Conservation (phyloP, 2,797 vertebrate genomes). For the Spheniscus humboldti region DNA sequence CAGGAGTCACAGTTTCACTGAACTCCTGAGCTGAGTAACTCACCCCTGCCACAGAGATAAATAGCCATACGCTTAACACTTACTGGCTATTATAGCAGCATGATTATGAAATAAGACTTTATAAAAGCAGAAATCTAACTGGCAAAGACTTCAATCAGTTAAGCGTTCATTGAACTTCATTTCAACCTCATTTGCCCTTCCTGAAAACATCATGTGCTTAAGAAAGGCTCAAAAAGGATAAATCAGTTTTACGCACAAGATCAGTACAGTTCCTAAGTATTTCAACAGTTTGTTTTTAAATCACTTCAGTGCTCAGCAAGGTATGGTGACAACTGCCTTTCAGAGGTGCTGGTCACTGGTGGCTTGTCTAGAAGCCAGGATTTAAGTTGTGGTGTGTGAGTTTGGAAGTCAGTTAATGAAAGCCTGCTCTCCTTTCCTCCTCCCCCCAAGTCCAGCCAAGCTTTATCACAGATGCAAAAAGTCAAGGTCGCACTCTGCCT, state of each 20-base stretch:
- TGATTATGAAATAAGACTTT: neutral
- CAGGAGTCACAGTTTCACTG: neutral
- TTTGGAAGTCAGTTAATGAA: neutral
- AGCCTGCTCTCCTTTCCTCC: neutral
- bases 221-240: neutral
- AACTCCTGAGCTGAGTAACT: neutral
- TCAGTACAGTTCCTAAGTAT: neutral
- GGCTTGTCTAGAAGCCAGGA: neutral
- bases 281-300: neutral
- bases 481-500: neutral
- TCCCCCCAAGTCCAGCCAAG: neutral
- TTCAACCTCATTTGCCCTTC: neutral
- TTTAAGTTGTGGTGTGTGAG: neutral
- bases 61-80: neutral
- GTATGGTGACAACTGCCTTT: neutral
- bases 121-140: neutral
- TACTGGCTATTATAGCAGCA: neutral
- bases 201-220: neutral
- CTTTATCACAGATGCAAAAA: neutral
- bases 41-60: neutral
- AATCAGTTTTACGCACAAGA: neutral
- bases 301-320: neutral
- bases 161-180: neutral
- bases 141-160: neutral
- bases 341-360: neutral